phyloP scores from a whole-genome alignment of 2,797 vertebrate genomes.

The Ciconia nigra region DNA sequence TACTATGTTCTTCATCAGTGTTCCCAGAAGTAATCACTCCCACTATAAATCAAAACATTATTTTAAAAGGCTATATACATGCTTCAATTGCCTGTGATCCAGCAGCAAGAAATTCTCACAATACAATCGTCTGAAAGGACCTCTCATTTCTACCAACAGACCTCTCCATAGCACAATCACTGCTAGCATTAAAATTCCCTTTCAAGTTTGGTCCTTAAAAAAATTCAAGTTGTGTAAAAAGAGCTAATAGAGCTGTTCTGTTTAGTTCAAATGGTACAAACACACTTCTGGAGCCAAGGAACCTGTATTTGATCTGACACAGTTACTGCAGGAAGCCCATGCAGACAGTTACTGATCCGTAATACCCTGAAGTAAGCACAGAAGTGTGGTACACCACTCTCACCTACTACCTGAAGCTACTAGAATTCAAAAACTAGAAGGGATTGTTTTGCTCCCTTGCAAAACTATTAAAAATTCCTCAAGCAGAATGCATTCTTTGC shows the following conservation, averaged over 20 bases:
- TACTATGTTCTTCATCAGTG: not conserved
- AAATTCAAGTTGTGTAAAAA: not conserved
- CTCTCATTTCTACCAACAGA: not conserved
- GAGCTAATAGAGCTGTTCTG: not conserved
- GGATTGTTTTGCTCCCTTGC: not conserved
- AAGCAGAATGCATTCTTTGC: not conserved
- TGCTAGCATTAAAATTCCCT: not conserved
- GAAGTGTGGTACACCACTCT: not conserved
- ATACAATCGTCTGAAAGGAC: not conserved
- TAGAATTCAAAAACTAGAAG: not conserved
- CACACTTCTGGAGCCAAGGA: not conserved
- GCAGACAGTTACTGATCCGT: not conserved
- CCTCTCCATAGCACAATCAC: not conserved
- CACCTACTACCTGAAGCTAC: not conserved
- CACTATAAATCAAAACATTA: not conserved
- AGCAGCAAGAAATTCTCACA: not conserved
- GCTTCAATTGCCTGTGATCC: not conserved
- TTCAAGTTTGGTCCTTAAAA: not conserved
- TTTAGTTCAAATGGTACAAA: not conserved
- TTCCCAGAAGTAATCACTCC: not conserved
- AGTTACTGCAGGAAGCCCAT: not conserved
- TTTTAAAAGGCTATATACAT: not conserved
- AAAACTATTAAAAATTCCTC: not conserved
- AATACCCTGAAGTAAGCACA: not conserved
- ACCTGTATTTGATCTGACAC: not conserved